Base-by-base conservation (phyloP, 92 coral and sea anemone species). In the Paragorgia papillata region DNA sequence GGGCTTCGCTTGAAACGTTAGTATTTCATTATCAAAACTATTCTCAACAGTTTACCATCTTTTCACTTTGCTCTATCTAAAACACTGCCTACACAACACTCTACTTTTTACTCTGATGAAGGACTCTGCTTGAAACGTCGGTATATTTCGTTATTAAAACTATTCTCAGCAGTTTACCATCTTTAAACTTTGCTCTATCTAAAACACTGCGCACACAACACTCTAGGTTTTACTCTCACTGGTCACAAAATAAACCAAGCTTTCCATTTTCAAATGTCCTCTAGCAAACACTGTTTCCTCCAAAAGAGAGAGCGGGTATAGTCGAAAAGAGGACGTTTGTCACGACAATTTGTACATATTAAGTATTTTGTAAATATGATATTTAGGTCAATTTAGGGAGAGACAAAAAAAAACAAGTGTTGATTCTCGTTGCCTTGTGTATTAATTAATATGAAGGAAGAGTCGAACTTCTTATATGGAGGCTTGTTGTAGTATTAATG, bases 281-380 rank as follows among this genome's bases (percentile, higher is more conserved):
- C n/a, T 7, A 6, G 53, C 12, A 46, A 46, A 46, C 53, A 46
- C 53, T 37, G 43, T 4, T 10, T 37, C 10, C 4, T 4, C 10
- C 43, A 4, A 37, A 37, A 4, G 43, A 37, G 43, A 37, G 4
- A 46, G 7, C n/a, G n/a, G n/a, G n/a, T 56, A 4, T 56, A 56
- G 10, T 56, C 30, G 62, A 28, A n/a, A n/a, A 22, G n/a, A 56
- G 10, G 14, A 56, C 62, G 22, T 56, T 56, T 56, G 62, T 22
- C 3, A 56, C 22, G 5, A 22, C 30, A 56, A 56, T 69, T 70
- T 71, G 78, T 71, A 71, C 12, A 71, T 71, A n/a, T n/a, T n/a
- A 71, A 33, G 64, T 71, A 71, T 71, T 71, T 71, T 71, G 78
- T 71, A 71, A 71, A 71, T 71, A 71, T 71, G 30, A 50, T 51